phyloP scores from a whole-genome alignment of 2,797 vertebrate genomes.

The Allobates femoralis region DNA sequence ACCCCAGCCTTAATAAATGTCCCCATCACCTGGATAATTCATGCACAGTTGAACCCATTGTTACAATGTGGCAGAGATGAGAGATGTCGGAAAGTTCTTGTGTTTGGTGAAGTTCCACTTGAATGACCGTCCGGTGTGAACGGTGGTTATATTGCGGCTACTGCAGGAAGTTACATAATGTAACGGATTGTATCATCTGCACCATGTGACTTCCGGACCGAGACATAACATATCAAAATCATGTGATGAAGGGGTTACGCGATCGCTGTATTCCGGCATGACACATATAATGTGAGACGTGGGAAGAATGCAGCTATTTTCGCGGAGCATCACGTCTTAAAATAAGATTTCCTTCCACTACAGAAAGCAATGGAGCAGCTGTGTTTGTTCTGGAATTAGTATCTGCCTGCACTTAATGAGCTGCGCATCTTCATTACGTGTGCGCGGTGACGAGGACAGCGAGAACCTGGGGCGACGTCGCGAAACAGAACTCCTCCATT shows the following conservation, averaged over 20 bases:
- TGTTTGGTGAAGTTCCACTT: not conserved
- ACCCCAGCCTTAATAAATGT: too few species aligned
- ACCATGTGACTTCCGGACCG: not conserved
- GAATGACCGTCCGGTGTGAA: not conserved
- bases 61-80: too few species aligned
- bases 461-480: not conserved
- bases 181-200: not conserved
- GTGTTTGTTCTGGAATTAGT: conserved; percentile 32
- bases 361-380: conserved; percentile 15
- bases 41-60: too few species aligned
- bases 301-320: conserved; percentile 16
- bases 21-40: too few species aligned
- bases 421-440: not conserved
- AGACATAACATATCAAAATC: not conserved
- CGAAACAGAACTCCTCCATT: not conserved
- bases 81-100: too few species aligned
- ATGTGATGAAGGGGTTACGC: not conserved
- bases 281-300: not conserved
- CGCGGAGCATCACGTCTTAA: conserved; percentile 12
- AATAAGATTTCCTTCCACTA: conserved; percentile 29
- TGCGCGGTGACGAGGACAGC: not conserved
- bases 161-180: not conserved
- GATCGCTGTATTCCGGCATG: not conserved
- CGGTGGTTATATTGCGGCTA: not conserved
- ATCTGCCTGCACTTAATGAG: not conserved